These are phyloP conservation scores for Zaprionus bogoriensis DNA, from an alignment of 2,888 invertebrate species.

Conservation along the genomic window DNA sequence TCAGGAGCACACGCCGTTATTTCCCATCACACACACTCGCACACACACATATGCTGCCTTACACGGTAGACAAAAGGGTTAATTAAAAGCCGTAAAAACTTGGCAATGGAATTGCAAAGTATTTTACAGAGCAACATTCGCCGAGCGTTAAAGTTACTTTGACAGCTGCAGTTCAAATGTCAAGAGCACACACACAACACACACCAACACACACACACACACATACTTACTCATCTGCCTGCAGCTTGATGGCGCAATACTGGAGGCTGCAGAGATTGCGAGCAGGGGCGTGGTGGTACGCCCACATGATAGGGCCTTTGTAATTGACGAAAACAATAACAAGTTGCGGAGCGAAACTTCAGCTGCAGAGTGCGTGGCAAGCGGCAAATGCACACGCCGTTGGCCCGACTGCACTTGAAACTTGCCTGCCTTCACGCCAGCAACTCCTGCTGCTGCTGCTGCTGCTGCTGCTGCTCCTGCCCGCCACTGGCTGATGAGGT, in stretches of 20 bases:
- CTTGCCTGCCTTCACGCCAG: conserved; percentile 12
- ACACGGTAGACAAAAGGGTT: conserved; percentile 61
- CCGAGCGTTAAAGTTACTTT: conserved; percentile 47
- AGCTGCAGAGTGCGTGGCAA: conserved; percentile 33
- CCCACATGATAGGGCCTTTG: conserved; percentile 46
- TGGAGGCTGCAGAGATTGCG: too few species aligned
- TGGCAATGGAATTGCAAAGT: conserved; percentile 42
- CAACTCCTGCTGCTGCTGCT: background rate
- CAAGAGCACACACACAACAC: conserved; percentile 63
- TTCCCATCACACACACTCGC: background rate
- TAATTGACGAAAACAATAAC: conserved; percentile 76
- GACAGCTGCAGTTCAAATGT: conserved; percentile 75
- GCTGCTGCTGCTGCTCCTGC: background rate
- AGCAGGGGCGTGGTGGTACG: background rate
- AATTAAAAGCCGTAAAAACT: conserved; percentile 69
- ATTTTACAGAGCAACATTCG: conserved; percentile 36
- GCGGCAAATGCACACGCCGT: conserved; percentile 2
- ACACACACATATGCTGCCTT: background rate
- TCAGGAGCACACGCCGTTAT: conserved; percentile 38
- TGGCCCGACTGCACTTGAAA: conserved; percentile 33
- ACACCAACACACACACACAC: conserved; percentile 23
- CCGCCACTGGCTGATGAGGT: conserved; percentile 6
- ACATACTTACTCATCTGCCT: too few species aligned
- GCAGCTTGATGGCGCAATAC: too few species aligned
- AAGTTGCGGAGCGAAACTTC: conserved; percentile 66